Evolutionary conservation across 2,888 invertebrate species (phyloP).

Genomic region (Rhabditophanes sp.): DNA sequence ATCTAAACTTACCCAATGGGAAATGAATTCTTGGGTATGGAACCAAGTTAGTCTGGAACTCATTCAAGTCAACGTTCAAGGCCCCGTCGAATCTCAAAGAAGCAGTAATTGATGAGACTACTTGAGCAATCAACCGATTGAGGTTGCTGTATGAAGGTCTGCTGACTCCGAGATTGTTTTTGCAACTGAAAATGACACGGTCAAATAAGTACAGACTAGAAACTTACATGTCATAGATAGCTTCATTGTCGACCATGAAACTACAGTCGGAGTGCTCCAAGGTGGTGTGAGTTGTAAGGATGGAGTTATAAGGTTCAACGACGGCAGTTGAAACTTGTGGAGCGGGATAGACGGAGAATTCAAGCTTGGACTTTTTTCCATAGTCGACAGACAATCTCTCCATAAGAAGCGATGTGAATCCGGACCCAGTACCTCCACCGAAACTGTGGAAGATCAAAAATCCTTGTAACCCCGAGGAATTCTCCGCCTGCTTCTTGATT

Average conservation of each 20-base stretch:
- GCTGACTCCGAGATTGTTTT: slow-evolving; percentile 55
- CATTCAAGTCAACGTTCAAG: slow-evolving; percentile 68
- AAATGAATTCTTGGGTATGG: slow-evolving; percentile 84
- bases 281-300: slow-evolving; percentile 84
- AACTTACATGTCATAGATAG: slow-evolving; percentile 74
- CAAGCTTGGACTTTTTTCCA: slow-evolving; percentile 51
- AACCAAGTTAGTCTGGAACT: slow-evolving; percentile 53
- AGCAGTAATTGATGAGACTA: slow-evolving; percentile 64
- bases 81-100: slow-evolving; percentile 77
- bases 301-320: slow-evolving; percentile 89
- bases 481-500: slow-evolving; percentile 16
- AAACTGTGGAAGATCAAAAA: slow-evolving; percentile 65
- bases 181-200: slow-evolving; percentile 63
- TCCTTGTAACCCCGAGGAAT: slow-evolving; percentile 48
- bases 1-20: too few relatives aligned
- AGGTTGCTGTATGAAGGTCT: slow-evolving; percentile 70
- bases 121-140: slow-evolving; percentile 83
- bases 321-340: slow-evolving; percentile 73
- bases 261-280: slow-evolving; percentile 84
- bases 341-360: slow-evolving; percentile 75
- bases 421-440: slow-evolving; percentile 56
- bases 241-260: slow-evolving; percentile 58
- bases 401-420: slow-evolving; percentile 73
- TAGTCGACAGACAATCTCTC: slow-evolving; percentile 62
- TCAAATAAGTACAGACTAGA: slow-evolving; percentile 57